Evolutionary conservation across 2,888 invertebrate species (phyloP), one percentile per base, ranked within the genome.

Genomic region (Chloromyia formosa): DNA sequence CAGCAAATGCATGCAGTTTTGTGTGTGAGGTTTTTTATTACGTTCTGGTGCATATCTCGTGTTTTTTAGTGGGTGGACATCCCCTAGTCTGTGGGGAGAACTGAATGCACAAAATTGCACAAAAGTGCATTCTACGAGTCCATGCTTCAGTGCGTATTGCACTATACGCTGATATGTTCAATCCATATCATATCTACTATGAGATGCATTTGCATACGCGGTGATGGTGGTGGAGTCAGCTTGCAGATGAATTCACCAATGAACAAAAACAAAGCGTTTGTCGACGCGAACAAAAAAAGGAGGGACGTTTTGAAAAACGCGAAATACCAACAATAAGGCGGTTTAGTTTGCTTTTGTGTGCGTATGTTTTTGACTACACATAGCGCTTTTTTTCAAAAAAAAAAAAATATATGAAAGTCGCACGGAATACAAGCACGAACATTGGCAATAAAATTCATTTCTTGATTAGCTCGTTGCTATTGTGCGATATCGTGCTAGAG

Each of bases 101-200:
- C 12, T 42, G 40, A n/a, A 40, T 35, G 20, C 58, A 35, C 27
- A 58, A 71, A 71, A 56, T 58, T 71, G 71, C 58, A 71, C 40
- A 71, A 71, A 66, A 66, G 66, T 66, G 66, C 66, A 66, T 66
- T 56, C 71, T 71, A 40, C 58, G 40, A 56, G 71, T 71, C 71
- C 56, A 40, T 56, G 71, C 42, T 20, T 56, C 71, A 58, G 42
- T 71, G 71, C 71, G 71, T 71, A 16, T 18, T 20, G 62, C 62
- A 62, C 62, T 62, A 62, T 64, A 45, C n/a, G 10, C 18, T 22
- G 18, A 35, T 66, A 23, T 22, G 20, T 49, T 16, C 16, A 40
- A 42, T 40, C 40, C n/a, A 14, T n/a, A n/a, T n/a, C n/a, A n/a
- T n/a, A n/a, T 35, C 14, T 5, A 12, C 49, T 12, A 62, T 7